Percentiles rank a stretch among this genome's conserved stretches.
Evolutionary conservation across 2,113 vertebrate species (phyloP).

Genomic region (Ariopsis seemanni): DNA sequence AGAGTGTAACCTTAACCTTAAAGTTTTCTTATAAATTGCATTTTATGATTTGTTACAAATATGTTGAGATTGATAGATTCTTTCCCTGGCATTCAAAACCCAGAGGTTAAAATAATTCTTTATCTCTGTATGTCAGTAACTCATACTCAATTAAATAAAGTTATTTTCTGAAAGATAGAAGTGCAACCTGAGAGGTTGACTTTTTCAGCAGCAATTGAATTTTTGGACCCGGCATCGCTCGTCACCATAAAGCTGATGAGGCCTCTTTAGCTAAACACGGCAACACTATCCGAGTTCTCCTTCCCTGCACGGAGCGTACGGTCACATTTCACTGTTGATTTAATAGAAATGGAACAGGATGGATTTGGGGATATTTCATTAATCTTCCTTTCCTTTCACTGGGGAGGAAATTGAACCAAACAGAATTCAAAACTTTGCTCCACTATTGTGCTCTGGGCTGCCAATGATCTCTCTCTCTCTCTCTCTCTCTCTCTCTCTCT

Average conservation of each 20-base stretch:
- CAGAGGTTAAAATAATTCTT: slow-evolving; percentile 48
- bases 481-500: slow-evolving; percentile 61
- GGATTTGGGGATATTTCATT: slow-evolving; percentile 98
- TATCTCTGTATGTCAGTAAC: slow-evolving; percentile 50
- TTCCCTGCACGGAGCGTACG: slow-evolving; percentile 73
- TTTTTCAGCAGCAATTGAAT: slow-evolving; percentile 59
- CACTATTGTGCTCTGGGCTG: slow-evolving; percentile 74
- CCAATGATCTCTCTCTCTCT: slow-evolving; percentile 77
- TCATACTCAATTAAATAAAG: slow-evolving; percentile 54
- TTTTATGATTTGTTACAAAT: neutral
- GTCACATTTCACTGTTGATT: slow-evolving; percentile 94
- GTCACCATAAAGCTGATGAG: slow-evolving; percentile 50
- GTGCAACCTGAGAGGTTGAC: slow-evolving; percentile 60
- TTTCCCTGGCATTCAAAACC: slow-evolving; percentile 6
- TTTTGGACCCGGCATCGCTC: slow-evolving; percentile 62
- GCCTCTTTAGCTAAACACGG: slow-evolving; percentile 67
- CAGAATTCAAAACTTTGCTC: slow-evolving; percentile 79
- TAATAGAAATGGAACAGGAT: slow-evolving; percentile 97
- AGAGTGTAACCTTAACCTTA: neutral
- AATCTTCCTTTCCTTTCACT: slow-evolving; percentile 93
- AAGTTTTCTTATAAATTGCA: neutral
- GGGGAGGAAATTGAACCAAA: slow-evolving; percentile 93
- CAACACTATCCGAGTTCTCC: slow-evolving; percentile 80
- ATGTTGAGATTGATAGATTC: neutral
- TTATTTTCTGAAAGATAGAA: slow-evolving; percentile 49